Conservation (phyloP, 2,113 vertebrate species). For the Probosciger aterrimus region DNA sequence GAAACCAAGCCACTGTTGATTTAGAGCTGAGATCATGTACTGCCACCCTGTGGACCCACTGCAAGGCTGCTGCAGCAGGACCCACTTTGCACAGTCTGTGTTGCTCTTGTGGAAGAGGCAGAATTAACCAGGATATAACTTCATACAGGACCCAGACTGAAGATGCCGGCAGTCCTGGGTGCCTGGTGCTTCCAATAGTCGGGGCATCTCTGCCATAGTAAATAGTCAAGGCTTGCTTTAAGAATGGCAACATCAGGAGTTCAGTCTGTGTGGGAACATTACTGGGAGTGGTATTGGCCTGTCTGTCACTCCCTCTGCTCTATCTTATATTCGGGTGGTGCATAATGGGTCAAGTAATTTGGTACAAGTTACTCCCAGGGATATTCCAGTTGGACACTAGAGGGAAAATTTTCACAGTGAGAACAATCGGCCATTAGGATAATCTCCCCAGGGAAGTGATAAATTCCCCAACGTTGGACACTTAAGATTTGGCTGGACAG, state of each 20-base stretch:
- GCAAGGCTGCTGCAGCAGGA: not conserved
- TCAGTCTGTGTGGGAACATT: rapidly evolving
- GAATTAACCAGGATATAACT: not conserved
- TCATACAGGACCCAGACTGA: not conserved
- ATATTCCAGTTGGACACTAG: not conserved
- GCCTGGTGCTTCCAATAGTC: not conserved
- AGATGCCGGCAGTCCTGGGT: not conserved
- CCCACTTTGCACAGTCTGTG: not conserved
- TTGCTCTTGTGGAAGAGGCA: not conserved
- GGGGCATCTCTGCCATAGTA: not conserved
- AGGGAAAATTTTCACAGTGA: not conserved
- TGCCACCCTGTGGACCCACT: slow-evolving; percentile 36
- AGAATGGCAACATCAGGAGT: not conserved
- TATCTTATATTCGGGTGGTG: not conserved
- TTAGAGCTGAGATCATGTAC: not conserved
- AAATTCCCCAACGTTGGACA: not conserved
- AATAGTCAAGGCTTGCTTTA: not conserved
- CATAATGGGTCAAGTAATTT: not conserved
- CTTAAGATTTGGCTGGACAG: not conserved
- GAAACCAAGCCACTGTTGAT: not conserved
- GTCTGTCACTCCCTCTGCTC: not conserved
- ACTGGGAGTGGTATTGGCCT: not conserved
- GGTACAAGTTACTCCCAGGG: not conserved
- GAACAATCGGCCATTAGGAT: not conserved
- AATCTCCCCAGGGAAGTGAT: not conserved